These are phyloP conservation scores for Heliocidaris erythrogramma DNA, from an alignment of 35 echinoderm and acorn worm genomes.

Conservation along the genomic window DNA sequence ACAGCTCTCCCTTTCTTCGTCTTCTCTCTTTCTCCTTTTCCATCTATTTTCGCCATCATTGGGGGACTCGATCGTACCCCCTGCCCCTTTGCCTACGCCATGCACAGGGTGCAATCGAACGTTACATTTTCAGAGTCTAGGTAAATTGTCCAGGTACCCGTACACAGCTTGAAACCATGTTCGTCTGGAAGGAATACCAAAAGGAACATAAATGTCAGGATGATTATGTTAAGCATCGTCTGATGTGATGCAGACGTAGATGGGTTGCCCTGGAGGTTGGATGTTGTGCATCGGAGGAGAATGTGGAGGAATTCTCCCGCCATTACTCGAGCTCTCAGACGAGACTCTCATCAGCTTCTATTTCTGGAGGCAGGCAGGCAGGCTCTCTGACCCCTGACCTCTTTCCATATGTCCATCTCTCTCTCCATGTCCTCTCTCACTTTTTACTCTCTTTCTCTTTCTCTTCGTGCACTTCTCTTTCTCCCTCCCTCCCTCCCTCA, in stretches of 20 bases:
- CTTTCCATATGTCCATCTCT: neutral
- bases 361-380: neutral
- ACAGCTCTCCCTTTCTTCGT: neutral
- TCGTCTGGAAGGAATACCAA: neutral
- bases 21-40: neutral
- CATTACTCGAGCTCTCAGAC: neutral
- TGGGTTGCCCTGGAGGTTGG: neutral
- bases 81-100: neutral
- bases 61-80: neutral
- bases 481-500: neutral
- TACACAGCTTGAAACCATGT: neutral
- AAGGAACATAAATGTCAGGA: slow-evolving; percentile 2
- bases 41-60: neutral
- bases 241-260: neutral
- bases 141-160: neutral
- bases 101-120: neutral
- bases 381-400: neutral
- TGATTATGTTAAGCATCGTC: neutral
- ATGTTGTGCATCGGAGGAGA: neutral
- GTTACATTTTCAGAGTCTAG: neutral
- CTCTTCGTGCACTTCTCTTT: no score
- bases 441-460: neutral
- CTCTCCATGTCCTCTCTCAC: neutral
- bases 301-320: neutral
- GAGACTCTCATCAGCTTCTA: neutral